Conservation (phyloP, 2,113 vertebrate species). For the Prunella fulvescens region DNA sequence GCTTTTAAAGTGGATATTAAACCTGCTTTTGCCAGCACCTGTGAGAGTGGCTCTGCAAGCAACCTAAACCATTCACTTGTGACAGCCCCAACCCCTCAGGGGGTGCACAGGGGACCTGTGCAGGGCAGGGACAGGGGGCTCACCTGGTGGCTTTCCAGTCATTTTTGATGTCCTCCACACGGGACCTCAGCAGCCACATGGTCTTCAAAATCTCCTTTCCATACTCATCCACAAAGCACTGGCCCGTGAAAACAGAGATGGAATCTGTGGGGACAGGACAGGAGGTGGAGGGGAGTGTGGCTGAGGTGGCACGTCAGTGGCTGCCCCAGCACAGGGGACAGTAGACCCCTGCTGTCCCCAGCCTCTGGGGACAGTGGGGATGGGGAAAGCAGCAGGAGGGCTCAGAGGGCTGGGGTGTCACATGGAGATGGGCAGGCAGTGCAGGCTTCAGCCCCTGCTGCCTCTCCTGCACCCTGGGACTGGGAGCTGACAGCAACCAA, state of each 20-base stretch:
- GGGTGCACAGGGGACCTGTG: fast-evolving
- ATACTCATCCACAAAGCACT: fast-evolving
- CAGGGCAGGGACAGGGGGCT: background rate
- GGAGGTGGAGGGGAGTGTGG: fast-evolving
- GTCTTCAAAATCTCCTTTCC: background rate
- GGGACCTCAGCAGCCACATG: background rate
- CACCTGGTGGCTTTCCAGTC: background rate
- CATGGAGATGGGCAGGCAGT: fast-evolving
- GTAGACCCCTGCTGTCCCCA: fast-evolving
- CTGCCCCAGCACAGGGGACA: too few species aligned
- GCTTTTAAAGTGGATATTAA: background rate
- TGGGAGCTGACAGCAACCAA: background rate
- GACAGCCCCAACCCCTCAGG: fast-evolving
- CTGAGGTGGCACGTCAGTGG: fast-evolving
- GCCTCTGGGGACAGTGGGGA: too few species aligned
- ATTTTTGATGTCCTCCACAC: fast-evolving
- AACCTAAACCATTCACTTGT: background rate
- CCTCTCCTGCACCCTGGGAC: background rate
- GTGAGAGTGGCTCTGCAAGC: background rate
- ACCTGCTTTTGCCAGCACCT: background rate
- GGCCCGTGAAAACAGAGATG: background rate
- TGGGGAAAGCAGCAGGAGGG: background rate
- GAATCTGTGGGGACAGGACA: background rate
- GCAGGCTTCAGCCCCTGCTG: background rate
- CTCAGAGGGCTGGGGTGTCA: fast-evolving